Base-by-base conservation (phyloP, 2,113 vertebrate species). In the Centropristis striata region DNA sequence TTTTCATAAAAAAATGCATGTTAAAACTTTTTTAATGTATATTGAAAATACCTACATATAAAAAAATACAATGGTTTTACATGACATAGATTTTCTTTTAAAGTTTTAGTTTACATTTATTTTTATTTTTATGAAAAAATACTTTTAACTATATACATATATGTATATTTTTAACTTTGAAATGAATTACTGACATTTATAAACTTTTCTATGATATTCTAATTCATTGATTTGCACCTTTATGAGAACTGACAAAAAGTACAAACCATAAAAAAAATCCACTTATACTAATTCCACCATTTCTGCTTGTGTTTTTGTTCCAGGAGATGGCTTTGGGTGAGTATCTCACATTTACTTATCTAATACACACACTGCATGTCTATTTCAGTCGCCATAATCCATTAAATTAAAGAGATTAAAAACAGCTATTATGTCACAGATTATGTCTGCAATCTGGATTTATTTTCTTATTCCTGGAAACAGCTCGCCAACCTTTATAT, bases 311-410 rank as follows among this genome's bases (percentile, higher is more conserved):
- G 0, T 84, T 84, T 81, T 14, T 66, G 5, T 91, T 92, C 42
- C 90, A 95, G 94, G 92, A 50, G 72, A 80, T n/a, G 68, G 75
- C 61, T 94, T 93, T 70, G 79, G 90, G 95, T 96, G 86, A 95
- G 95, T 94, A 72, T 36, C 3, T 77, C 18, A 66, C 13, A 28
- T 20, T 59, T 28, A 71, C 32, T 63, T 41, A 18, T 71, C 23
- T 32, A 32, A 50, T 63, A 23, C 8, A 5, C 8, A 5, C 16
- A 44, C 32, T 65, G 18, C 21, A 27, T 65, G 27, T 7, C 57
- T 57, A 51, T 42, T 58, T 27, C 27, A 51, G 16, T 39, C 21
- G 23, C 8, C 1, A 18, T 14, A 6, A 14, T 13, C 15, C 28
- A 50, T 9, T 28, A 3, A 28, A 42, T 46, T 1, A 37, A 32